These are phyloP conservation scores for Gallinago nigripennis DNA, from an alignment of 2,797 vertebrate species.

Conservation along the genomic window DNA sequence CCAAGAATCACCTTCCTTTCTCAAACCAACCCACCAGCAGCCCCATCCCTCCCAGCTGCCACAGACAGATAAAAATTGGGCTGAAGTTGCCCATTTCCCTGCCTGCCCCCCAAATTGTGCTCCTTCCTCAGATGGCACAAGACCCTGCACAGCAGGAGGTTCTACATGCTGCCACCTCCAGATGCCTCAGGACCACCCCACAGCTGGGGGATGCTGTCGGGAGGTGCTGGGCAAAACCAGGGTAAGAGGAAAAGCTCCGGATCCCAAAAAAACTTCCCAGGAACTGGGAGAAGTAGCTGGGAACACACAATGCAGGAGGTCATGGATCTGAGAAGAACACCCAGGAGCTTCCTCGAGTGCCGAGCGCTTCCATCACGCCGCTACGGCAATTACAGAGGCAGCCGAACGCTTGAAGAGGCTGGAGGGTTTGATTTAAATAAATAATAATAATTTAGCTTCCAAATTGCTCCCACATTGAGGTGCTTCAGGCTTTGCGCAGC, in stretches of 20 bases:
- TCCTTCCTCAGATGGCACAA: background rate
- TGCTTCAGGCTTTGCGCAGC: slow-evolving; percentile 57
- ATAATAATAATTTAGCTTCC: slow-evolving; percentile 71
- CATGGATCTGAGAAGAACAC: background rate
- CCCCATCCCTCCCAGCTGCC: background rate
- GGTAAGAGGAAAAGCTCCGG: background rate
- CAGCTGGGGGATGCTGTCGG: fast-evolving
- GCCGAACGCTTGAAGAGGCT: slow-evolving; percentile 51
- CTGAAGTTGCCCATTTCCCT: fast-evolving
- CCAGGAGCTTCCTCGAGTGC: background rate
- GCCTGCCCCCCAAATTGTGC: background rate
- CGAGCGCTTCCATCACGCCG: background rate
- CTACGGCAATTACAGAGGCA: slow-evolving; percentile 21
- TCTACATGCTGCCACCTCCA: background rate
- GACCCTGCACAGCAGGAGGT: background rate
- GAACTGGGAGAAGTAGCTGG: background rate
- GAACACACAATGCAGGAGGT: background rate
- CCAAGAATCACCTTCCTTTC: background rate
- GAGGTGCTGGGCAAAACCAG: background rate
- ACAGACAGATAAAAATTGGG: background rate
- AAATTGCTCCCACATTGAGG: slow-evolving; percentile 66
- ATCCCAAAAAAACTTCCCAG: background rate
- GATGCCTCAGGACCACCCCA: background rate
- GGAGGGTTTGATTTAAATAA: slow-evolving; percentile 70
- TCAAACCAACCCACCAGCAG: background rate